Conservation (phyloP, 2,113 vertebrate genomes). For the Siniperca knerii region DNA sequence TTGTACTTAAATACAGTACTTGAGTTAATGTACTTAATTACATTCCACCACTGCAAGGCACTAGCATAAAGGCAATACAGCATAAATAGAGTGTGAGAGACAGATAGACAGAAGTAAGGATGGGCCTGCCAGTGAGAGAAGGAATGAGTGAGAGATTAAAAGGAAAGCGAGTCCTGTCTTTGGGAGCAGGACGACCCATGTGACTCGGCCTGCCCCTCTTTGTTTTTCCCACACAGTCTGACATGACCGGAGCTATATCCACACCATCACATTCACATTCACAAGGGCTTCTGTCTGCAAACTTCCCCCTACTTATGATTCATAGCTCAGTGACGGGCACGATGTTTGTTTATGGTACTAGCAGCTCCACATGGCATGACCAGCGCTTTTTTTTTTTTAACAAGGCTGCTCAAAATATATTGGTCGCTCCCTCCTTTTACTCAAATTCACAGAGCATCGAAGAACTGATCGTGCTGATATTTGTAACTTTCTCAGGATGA, state of each 20-base stretch:
- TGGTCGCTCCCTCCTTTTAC: not conserved
- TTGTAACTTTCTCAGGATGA: conserved; percentile 52
- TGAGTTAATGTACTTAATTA: not conserved
- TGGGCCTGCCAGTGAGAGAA: conserved; percentile 16
- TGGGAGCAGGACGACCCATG: conserved; percentile 88
- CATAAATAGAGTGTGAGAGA: not conserved
- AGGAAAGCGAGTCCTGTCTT: conserved; percentile 48
- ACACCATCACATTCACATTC: conserved; percentile 77
- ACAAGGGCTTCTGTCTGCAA: conserved; percentile 82
- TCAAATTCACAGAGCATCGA: not conserved
- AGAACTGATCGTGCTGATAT: conserved; percentile 17
- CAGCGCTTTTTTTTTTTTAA: conserved; percentile 62
- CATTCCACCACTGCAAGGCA: not conserved
- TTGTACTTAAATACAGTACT: not conserved
- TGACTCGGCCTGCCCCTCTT: conserved; percentile 84
- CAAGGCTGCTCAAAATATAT: conserved; percentile 36
- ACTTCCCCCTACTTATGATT: conserved; percentile 85
- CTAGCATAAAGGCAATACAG: not conserved
- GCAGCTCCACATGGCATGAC: conserved; percentile 85
- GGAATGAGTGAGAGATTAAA: conserved; percentile 41
- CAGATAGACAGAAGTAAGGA: not conserved
- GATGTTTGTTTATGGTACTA: conserved; percentile 85
- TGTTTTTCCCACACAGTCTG: conserved; percentile 91
- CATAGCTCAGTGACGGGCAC: conserved; percentile 86
- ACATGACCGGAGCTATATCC: conserved; percentile 79